A percentile compares a stretch with the other conserved stretches of the same genome.
phyloP scores from a whole-genome alignment of 2,888 invertebrate genomes.

The Mylabris sibirica region DNA sequence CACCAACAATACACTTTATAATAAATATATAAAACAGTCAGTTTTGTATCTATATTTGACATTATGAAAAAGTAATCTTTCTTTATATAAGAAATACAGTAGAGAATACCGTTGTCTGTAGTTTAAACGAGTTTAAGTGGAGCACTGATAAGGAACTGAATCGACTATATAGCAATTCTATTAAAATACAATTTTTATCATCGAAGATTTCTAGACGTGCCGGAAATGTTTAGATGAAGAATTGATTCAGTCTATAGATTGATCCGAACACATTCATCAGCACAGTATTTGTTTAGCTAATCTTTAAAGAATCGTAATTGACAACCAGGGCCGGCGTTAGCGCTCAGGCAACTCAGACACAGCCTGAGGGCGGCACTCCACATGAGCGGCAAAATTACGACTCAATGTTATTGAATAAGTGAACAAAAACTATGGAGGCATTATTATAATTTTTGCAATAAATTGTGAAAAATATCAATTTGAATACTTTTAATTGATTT shows the following conservation, averaged over 20 bases:
- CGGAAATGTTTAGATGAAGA: constrained; percentile 23
- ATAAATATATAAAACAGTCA: constrained; percentile 32
- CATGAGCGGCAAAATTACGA: too few species aligned
- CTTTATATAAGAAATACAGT: constrained; percentile 18
- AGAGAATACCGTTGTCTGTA: constrained; percentile 12
- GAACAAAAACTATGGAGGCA: too few species aligned
- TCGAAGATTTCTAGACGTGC: constrained; percentile 31
- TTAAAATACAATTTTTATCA: constrained; percentile 39
- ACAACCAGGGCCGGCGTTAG: too few species aligned
- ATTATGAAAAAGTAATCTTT: constrained; percentile 44
- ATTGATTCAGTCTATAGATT: constrained; percentile 13
- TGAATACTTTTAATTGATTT: too few species aligned
- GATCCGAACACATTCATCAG: not conserved
- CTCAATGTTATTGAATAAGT: too few species aligned
- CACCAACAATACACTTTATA: constrained; percentile 27
- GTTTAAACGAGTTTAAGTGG: constrained; percentile 47
- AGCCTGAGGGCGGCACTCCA: too few species aligned
- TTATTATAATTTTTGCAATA: too few species aligned
- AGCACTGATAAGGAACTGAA: constrained; percentile 44
- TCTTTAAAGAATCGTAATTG: not conserved
- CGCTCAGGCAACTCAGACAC: too few species aligned
- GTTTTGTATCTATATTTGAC: constrained; percentile 36
- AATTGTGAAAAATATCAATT: too few species aligned
- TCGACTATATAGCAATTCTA: constrained; percentile 38
- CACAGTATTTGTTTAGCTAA: not conserved